Base-by-base conservation (phyloP, 2,888 invertebrate species). In the Platycheirus albimanus region DNA sequence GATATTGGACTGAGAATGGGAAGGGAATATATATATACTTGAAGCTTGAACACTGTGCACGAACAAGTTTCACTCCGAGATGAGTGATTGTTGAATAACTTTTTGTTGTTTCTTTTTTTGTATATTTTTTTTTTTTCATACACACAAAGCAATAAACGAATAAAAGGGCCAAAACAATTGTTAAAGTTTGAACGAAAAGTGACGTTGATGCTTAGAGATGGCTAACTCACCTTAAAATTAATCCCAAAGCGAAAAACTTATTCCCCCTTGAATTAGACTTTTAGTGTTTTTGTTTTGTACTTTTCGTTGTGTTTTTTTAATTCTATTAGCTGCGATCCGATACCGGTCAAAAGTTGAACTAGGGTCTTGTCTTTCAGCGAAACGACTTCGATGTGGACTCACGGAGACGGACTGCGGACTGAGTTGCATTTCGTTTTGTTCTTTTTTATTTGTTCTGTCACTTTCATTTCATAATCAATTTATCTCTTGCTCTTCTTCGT, bases 391-490 rank as follows among this genome's bases (percentile, higher is more conserved):
- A 51, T 36, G 49, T 36, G 61, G 15, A 81, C 81, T 81, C n/a
- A n/a, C n/a, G n/a, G n/a, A n/a, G n/a, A n/a, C n/a, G n/a, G n/a
- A n/a, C n/a, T n/a, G n/a, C n/a, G 81, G 71, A 52, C 54, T 63
- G 70, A 33, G 30, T 33, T 33, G 30, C 28, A 17, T 41, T 71
- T 49, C 8, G 64, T 61, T 51, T 30, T 64, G 47, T 61, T 67
- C 6, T 33, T 33, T 4, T 1, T 33, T 45, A 38, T 20, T 49
- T 17, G 51, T 61, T 66, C 20, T 71, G 45, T 71, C 80, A 58
- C 45, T 69, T 61, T 47, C 41, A 56, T 56, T 56, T 54, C n/a
- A 66, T 81, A 81, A 81, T 71, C 77, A 77, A 81, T 67, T 81
- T 76, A 81, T 77, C 67, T 72, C 56, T 33, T 69, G 33, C 11